Percentiles rank a stretch among this genome's conserved stretches.
phyloP scores from a whole-genome alignment of 1,140 invertebrate species.

The Druon quercuslanigerum region DNA sequence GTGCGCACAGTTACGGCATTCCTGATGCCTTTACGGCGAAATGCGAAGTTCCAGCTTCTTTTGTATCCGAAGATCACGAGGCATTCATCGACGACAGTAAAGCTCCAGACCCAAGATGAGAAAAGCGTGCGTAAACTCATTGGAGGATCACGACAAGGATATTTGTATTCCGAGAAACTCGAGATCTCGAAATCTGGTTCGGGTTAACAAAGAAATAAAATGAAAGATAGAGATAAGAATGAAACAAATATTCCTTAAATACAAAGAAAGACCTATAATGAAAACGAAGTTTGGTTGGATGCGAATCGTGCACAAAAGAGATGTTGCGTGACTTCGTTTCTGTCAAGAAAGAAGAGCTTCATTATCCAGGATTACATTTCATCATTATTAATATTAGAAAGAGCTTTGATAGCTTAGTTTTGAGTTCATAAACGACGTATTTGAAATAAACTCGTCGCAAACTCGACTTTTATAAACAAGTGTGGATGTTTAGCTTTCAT shows the following conservation, averaged over 20 bases:
- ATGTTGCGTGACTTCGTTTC: slow-evolving; percentile 21
- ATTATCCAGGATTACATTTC: neutral
- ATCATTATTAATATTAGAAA: neutral
- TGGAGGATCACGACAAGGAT: slow-evolving; percentile 6
- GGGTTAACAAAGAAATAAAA: slow-evolving; percentile 16
- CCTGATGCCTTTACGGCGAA: neutral
- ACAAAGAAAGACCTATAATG: neutral
- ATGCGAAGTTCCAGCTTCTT: neutral
- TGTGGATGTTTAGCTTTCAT: neutral
- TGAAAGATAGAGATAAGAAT: neutral
- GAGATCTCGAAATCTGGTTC: slow-evolving; percentile 1
- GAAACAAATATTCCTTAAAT: neutral
- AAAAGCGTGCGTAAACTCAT: slow-evolving; percentile 25
- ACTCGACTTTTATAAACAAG: too few species aligned
- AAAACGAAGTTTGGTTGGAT: slow-evolving; percentile 7
- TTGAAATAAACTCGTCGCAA: too few species aligned
- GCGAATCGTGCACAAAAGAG: neutral
- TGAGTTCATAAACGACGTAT: too few species aligned
- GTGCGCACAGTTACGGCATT: neutral
- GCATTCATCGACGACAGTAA: slow-evolving; percentile 12
- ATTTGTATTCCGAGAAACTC: neutral
- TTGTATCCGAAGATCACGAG: neutral
- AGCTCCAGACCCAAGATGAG: neutral
- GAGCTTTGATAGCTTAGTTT: neutral
- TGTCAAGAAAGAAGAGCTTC: neutral